Base-by-base conservation (phyloP, 92 coral and sea anemone genomes). In the Isaurus tuberculatus region DNA sequence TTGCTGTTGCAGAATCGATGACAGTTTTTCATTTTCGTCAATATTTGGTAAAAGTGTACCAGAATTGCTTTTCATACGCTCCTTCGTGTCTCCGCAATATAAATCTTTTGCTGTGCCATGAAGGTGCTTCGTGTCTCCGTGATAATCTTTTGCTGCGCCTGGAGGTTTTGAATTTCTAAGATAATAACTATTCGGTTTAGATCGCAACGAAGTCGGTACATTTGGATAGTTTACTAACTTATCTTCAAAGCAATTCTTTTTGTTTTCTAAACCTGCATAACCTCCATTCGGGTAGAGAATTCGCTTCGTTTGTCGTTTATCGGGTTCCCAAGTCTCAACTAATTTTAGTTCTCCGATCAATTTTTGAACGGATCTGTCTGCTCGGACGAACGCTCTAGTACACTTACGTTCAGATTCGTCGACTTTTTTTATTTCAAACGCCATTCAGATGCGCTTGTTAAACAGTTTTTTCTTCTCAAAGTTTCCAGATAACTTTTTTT, bases 331-430 rank as follows among this genome's bases (percentile, higher is more conserved):
- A 10, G 40, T 27, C 22, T 77, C 82, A 17, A 77, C 20, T 6
- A 40, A 26, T 34, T 60, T 42, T 8, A 77, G 70, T 20, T 77
- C 69, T n/a, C 69, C 68, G 0, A 77, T 77, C 53, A 77, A 36
- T 15, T 55, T 77, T 77, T 36, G 82, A 2, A 77, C 70, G 49
- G 69, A 55, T 23, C 34, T 77, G 55, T 77, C 58, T 23, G 82
- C 82, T 8, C 82, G 29, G 9, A 77, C 51, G 22, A 77, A 77
- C 68, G 82, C 82, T 61, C 44, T 77, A 20, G 82, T 61, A 23
- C 70, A 57, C 13, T 11, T 46, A 4, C 82, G 82, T 33, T 77
- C 82, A 28, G 63, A 64, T 16, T 77, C 70, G 22, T 69, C 34
- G 16, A 61, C 82, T 33, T 77, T 6, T 27, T 8, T 33, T 13